These are phyloP conservation scores for Drosophila peninsularis DNA, from an alignment of 2,888 invertebrate species.

Conservation along the genomic window DNA sequence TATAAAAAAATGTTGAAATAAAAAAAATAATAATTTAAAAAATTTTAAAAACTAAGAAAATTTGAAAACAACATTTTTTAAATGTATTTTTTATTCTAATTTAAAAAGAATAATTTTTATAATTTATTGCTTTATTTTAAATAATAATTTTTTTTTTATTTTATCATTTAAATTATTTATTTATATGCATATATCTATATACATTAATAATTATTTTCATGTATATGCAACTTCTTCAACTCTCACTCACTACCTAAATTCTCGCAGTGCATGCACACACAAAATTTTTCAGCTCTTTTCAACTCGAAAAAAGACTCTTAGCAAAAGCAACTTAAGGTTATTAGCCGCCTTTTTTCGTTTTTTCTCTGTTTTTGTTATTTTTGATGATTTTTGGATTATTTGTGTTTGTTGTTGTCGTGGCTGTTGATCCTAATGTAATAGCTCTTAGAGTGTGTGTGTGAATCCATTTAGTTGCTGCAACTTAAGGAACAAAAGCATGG, in stretches of 20 bases:
- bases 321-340: constrained; percentile 62
- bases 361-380: constrained; percentile 2
- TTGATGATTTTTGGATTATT: constrained; percentile 48
- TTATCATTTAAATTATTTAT: too few relatives aligned
- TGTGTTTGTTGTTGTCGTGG: constrained; percentile 52
- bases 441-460: constrained; percentile 5
- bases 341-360: constrained; percentile 66
- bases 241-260: background rate
- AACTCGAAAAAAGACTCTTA: constrained; percentile 38
- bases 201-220: too few relatives aligned
- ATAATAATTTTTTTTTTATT: too few relatives aligned
- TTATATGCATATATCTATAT: too few relatives aligned
- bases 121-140: too few relatives aligned
- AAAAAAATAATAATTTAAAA: too few relatives aligned
- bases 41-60: too few relatives aligned
- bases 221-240: background rate
- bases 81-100: too few relatives aligned
- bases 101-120: too few relatives aligned
- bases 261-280: constrained; percentile 33
- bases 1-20: too few relatives aligned
- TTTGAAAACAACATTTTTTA: too few relatives aligned
- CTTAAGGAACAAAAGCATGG: constrained; percentile 9
- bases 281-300: constrained; percentile 25
- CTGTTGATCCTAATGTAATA: constrained; percentile 63
- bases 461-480: constrained; percentile 26